A percentile compares a stretch with the other conserved stretches of the same genome.
phyloP scores from a whole-genome alignment of 2,797 vertebrate genomes.

The Coracias cyanogaster region DNA sequence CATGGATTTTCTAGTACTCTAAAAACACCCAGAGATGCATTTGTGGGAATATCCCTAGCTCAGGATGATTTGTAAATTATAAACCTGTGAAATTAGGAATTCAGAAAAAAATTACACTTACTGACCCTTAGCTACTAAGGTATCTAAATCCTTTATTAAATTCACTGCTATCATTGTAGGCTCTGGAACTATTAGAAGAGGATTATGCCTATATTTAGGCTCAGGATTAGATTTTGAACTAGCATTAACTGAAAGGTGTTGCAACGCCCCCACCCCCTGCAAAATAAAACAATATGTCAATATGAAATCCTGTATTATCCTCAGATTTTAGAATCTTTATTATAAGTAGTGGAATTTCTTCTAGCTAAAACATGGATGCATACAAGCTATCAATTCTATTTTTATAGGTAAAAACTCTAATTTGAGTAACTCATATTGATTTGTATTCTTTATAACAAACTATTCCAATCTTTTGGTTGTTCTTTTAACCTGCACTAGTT shows the following conservation, averaged over 20 bases:
- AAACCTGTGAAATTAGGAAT: background rate
- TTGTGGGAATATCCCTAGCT: background rate
- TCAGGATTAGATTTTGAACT: background rate
- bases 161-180: background rate
- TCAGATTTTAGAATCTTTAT: background rate
- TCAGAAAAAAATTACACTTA: background rate
- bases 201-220: background rate
- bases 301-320: background rate
- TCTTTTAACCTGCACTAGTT: background rate
- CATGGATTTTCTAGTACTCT: background rate
- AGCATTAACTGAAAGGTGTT: background rate
- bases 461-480: background rate
- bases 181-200: background rate
- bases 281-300: background rate
- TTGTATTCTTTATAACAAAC: background rate
- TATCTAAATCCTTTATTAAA: background rate
- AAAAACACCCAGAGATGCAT: background rate
- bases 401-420: background rate
- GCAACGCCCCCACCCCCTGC: background rate
- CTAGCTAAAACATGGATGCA: background rate
- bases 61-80: slow-evolving; percentile 7
- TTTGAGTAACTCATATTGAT: background rate
- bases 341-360: background rate
- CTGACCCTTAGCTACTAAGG: background rate
- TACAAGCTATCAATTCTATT: background rate